phyloP scores from a whole-genome alignment of 2,113 vertebrate genomes.

The Chunga burmeisteri region DNA sequence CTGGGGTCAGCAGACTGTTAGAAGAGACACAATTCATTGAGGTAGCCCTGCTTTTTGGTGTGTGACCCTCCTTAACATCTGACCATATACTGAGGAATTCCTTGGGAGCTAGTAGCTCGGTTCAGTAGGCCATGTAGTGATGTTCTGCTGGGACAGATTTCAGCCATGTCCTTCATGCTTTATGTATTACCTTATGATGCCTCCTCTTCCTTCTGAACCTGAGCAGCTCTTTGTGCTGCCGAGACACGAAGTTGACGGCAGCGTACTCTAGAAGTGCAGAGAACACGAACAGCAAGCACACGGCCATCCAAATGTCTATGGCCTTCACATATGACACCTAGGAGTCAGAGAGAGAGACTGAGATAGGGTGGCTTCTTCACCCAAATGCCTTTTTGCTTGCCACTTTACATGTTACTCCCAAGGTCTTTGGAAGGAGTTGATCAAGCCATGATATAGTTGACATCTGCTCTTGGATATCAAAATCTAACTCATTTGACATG shows the following conservation, averaged over 20 bases:
- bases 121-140: not conserved
- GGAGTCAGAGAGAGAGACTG: not conserved
- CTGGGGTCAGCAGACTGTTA: not conserved
- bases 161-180: not conserved
- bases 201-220: constrained; percentile 94
- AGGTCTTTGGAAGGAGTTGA: not conserved
- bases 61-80: not conserved
- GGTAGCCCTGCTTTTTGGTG: not conserved
- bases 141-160: not conserved
- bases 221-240: constrained; percentile 98
- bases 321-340: constrained; percentile 99
- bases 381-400: not conserved
- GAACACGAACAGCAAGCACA: constrained; percentile 97
- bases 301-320: constrained; percentile 99
- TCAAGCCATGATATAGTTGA: not conserved
- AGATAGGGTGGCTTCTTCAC: not conserved
- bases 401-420: not conserved
- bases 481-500: not conserved
- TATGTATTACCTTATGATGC: constrained; percentile 90
- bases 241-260: constrained; percentile 97
- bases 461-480: not conserved
- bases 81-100: not conserved
- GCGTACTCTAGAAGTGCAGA: constrained; percentile 96
- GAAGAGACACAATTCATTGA: not conserved
- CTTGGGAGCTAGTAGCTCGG: not conserved